Evolutionary conservation across 2,113 vertebrate species (phyloP).

Genomic region (Capreolus pygargus): DNA sequence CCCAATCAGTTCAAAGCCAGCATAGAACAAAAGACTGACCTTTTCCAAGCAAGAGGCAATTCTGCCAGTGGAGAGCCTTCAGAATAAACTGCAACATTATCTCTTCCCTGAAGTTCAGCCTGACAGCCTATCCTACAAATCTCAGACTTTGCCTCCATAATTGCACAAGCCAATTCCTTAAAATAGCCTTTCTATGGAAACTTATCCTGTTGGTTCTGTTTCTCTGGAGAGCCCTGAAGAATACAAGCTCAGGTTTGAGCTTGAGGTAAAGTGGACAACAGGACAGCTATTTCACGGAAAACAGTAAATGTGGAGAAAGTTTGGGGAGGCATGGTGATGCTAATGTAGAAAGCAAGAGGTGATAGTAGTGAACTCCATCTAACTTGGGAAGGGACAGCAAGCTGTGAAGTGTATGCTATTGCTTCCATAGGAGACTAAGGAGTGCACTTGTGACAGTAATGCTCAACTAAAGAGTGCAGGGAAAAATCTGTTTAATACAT

Average conservation of each 20-base stretch:
- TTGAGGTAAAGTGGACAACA: neutral
- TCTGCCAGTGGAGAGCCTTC: neutral
- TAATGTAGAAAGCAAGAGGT: neutral
- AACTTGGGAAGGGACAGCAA: neutral
- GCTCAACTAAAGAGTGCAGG: neutral
- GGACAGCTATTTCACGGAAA: neutral
- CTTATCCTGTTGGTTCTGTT: neutral
- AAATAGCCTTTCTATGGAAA: neutral
- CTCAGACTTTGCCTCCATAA: neutral
- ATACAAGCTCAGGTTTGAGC: neutral
- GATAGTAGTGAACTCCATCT: neutral
- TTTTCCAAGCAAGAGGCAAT: neutral
- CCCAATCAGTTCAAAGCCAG: neutral
- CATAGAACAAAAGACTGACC: neutral
- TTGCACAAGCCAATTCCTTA: neutral
- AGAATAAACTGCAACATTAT: neutral
- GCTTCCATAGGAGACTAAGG: neutral
- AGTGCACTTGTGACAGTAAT: neutral
- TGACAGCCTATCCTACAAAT: neutral
- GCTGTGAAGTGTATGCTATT: neutral
- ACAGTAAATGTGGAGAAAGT: neutral
- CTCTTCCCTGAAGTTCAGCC: neutral
- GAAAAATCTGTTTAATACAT: slow-evolving; percentile 9
- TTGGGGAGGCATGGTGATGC: no score
- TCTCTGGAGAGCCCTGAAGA: neutral